Conservation (phyloP, 2,888 invertebrate species). For the Plemyria rubiginata region DNA sequence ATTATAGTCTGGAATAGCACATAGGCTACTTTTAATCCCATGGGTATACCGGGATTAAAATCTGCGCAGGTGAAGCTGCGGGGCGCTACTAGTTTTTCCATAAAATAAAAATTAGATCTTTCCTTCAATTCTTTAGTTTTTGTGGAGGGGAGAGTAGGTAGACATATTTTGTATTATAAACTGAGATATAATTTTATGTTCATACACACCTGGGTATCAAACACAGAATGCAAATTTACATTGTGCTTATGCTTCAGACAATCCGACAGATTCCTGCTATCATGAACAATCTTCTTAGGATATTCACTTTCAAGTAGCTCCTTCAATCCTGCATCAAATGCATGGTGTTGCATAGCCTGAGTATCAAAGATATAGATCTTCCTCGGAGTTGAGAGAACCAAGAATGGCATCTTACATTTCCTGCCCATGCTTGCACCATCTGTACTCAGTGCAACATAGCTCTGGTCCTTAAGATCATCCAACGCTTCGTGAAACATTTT, state of each 20-base stretch:
- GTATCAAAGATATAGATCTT: constrained; percentile 81
- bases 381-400: constrained; percentile 72
- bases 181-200: neutral
- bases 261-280: constrained; percentile 84
- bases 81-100: too few species aligned
- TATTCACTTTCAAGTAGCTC: constrained; percentile 71
- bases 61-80: too few species aligned
- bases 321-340: constrained; percentile 79
- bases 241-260: constrained; percentile 85
- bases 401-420: constrained; percentile 78
- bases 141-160: too few species aligned
- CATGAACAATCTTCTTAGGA: constrained; percentile 85
- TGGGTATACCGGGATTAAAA: too few species aligned
- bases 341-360: constrained; percentile 78
- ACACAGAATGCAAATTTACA: constrained; percentile 83
- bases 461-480: constrained; percentile 65
- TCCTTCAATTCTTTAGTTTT: too few species aligned
- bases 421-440: constrained; percentile 80
- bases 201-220: constrained; percentile 83
- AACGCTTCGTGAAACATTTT: constrained; percentile 72
- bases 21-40: too few species aligned
- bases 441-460: constrained; percentile 69
- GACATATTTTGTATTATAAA: neutral
- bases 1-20: too few species aligned
- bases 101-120: too few species aligned